Conservation (phyloP, 2,113 vertebrate species). For the Saimiri boliviensis region DNA sequence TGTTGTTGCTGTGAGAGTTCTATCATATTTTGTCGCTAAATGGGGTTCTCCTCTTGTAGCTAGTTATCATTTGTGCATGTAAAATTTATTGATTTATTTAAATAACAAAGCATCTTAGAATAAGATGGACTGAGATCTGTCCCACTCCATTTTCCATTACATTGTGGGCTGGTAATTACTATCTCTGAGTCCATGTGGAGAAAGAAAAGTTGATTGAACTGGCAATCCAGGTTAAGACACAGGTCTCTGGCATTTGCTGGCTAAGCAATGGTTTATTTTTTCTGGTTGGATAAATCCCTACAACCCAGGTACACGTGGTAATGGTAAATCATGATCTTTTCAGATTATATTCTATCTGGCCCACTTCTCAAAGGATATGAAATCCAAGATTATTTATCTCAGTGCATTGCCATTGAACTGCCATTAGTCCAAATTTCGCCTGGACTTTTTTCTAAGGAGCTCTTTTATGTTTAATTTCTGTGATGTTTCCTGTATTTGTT, state of each 20-base stretch:
- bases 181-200: neutral
- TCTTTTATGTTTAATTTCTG: neutral
- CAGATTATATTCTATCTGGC: neutral
- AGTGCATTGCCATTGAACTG: neutral
- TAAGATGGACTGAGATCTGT: neutral
- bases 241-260: neutral
- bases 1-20: neutral
- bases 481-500: neutral
- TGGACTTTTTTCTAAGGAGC: neutral
- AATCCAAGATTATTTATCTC: neutral
- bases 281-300: neutral
- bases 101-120: neutral
- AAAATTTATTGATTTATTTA: neutral
- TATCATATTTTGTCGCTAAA: no score
- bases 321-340: neutral
- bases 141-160: neutral
- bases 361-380: neutral
- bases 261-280: neutral
- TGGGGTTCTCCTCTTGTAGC: neutral
- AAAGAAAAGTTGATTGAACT: neutral
- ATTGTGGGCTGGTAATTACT: neutral
- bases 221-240: neutral
- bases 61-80: neutral
- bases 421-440: neutral
- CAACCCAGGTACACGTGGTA: neutral